phyloP scores from a whole-genome alignment of 1,140 invertebrate species.

The Hyphantria cunea region DNA sequence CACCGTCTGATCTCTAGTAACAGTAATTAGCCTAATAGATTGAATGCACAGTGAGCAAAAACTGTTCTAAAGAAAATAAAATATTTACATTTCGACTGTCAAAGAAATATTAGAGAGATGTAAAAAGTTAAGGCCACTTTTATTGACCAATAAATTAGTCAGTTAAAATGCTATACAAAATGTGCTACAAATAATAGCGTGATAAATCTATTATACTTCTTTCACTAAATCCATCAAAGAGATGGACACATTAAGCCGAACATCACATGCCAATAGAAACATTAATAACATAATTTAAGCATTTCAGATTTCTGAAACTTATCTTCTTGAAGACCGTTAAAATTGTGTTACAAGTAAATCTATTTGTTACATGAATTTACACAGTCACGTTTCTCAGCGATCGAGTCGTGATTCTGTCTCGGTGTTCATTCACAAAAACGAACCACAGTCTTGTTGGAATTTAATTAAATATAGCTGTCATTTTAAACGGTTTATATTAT shows the following conservation, averaged over 20 bases:
- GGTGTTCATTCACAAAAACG: constrained; percentile 31
- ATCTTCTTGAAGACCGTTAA: constrained; percentile 18
- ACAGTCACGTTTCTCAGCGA: constrained; percentile 28
- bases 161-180: no score
- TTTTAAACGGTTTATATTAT: constrained; percentile 23
- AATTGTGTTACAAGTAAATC: constrained; percentile 26
- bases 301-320: background rate
- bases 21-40: no score
- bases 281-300: background rate
- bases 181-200: background rate
- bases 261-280: background rate
- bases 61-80: no score
- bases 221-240: background rate
- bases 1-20: no score
- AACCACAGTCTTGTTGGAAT: constrained; percentile 17
- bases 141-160: no score
- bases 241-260: background rate
- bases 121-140: no score
- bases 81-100: no score
- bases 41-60: no score
- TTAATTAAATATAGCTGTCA: constrained; percentile 27
- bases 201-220: background rate
- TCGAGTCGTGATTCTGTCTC: constrained; percentile 29
- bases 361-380: constrained; percentile 5
- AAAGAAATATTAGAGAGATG: no score